These are phyloP conservation scores for Sorex fumeus DNA, from an alignment of 2,113 vertebrate species.

Conservation along the genomic window DNA sequence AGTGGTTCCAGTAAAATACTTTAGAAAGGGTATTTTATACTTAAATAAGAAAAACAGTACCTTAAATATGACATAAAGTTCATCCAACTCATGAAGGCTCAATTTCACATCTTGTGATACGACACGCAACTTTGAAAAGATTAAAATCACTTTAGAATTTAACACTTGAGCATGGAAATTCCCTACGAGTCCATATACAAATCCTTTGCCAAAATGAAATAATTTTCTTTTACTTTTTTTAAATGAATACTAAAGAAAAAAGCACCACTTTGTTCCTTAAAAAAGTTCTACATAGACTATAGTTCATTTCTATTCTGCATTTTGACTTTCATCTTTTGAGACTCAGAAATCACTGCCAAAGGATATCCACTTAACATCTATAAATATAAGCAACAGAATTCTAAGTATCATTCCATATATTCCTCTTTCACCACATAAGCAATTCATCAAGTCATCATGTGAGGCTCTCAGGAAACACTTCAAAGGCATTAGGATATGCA, in stretches of 20 bases:
- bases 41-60: slow-evolving; percentile 86
- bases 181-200: slow-evolving; percentile 37
- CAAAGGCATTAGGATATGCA: slow-evolving; percentile 53
- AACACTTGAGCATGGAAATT: slow-evolving; percentile 56
- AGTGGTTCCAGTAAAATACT: slow-evolving; percentile 57
- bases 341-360: slow-evolving; percentile 23
- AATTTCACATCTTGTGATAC: slow-evolving; percentile 96
- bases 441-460: slow-evolving; percentile 54
- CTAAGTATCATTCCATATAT: slow-evolving; percentile 47
- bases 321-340: slow-evolving; percentile 40
- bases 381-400: slow-evolving; percentile 59
- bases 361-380: slow-evolving; percentile 14
- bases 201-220: slow-evolving; percentile 42
- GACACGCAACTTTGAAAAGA: slow-evolving; percentile 94
- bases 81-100: slow-evolving; percentile 92
- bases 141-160: slow-evolving; percentile 64
- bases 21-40: slow-evolving; percentile 16
- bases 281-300: neutral
- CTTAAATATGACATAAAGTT: slow-evolving; percentile 97
- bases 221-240: slow-evolving; percentile 48
- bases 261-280: slow-evolving; percentile 5
- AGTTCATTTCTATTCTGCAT: slow-evolving; percentile 47
- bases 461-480: slow-evolving; percentile 52
- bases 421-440: slow-evolving; percentile 33
- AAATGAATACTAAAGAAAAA: slow-evolving; percentile 54